These are phyloP conservation scores for Carcharodon carcharias DNA, from an alignment of 2,797 vertebrate species.

Conservation along the genomic window DNA sequence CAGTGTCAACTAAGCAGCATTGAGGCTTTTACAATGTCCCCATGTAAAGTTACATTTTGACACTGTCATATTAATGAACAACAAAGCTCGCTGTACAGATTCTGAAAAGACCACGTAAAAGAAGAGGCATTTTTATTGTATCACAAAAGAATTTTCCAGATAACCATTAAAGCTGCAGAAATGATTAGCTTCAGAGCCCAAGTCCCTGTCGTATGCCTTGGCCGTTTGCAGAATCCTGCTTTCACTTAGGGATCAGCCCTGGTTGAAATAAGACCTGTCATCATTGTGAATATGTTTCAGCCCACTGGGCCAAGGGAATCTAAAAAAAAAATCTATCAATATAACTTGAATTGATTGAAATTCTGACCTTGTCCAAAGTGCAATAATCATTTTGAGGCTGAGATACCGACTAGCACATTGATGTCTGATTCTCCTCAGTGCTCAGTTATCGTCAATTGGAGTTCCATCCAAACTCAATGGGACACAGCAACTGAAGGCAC, in stretches of 20 bases:
- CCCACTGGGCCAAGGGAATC: neutral
- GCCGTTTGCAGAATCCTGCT: neutral
- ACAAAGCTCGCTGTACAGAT: too few relatives aligned
- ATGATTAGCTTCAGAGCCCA: neutral
- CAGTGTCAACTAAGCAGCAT: neutral
- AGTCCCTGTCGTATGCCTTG: neutral
- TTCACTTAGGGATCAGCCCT: neutral
- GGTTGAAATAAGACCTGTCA: neutral
- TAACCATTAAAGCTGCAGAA: neutral
- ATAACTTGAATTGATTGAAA: constrained; percentile 9
- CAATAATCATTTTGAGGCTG: neutral
- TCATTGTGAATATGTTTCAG: neutral
- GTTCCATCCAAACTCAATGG: neutral
- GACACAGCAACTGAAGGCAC: neutral
- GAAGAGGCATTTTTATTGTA: neutral
- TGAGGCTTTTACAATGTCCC: neutral
- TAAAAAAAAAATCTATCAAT: neutral
- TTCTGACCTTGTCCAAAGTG: constrained; percentile 9
- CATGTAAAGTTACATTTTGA: neutral
- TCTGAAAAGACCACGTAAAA: neutral
- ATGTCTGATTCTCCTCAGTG: neutral
- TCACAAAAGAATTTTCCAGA: neutral
- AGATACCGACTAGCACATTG: neutral
- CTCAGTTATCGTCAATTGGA: neutral
- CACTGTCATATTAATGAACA: neutral